phyloP scores from a whole-genome alignment of 2,797 vertebrate genomes.

The Geotrypetes seraphini region DNA sequence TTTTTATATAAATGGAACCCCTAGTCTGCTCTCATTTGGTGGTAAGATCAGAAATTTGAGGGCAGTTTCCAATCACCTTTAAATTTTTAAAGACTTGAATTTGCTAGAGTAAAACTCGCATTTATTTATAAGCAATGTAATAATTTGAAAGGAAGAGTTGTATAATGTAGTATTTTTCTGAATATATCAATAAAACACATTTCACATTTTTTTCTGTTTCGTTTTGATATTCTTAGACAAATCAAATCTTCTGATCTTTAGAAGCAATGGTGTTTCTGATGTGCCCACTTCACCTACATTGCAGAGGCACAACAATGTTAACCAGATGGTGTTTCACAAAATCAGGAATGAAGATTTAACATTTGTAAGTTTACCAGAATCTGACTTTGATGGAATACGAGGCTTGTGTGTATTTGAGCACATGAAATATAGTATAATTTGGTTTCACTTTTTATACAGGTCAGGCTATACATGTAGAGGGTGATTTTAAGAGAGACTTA shows the following conservation, averaged over 20 bases:
- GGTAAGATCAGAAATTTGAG: too few relatives aligned
- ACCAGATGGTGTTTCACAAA: conserved; percentile 98
- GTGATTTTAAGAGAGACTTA: not conserved
- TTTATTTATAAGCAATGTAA: too few relatives aligned
- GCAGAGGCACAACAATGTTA: conserved; percentile 79
- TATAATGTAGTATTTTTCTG: too few relatives aligned
- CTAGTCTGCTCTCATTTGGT: too few relatives aligned
- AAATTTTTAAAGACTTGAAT: too few relatives aligned
- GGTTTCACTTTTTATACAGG: not conserved
- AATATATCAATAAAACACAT: too few relatives aligned
- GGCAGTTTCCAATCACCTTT: too few relatives aligned
- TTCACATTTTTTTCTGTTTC: too few relatives aligned
- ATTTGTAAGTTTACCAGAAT: conserved; percentile 62
- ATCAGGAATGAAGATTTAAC: conserved; percentile 86
- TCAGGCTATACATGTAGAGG: not conserved
- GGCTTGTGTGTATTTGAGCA: not conserved
- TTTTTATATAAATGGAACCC: too few relatives aligned
- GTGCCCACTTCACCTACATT: conserved; percentile 63
- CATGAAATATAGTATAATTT: not conserved
- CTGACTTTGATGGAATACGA: conserved; percentile 2
- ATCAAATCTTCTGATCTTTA: conserved; percentile 85
- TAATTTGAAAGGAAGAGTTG: too few relatives aligned
- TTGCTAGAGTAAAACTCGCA: too few relatives aligned
- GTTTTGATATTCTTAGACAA: conserved; percentile 62
- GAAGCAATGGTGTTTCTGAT: conserved; percentile 71